A percentile compares a stretch with the other conserved stretches of the same genome.
phyloP scores from a whole-genome alignment of 2,113 vertebrate genomes.

The Formicarius rufipectus region DNA sequence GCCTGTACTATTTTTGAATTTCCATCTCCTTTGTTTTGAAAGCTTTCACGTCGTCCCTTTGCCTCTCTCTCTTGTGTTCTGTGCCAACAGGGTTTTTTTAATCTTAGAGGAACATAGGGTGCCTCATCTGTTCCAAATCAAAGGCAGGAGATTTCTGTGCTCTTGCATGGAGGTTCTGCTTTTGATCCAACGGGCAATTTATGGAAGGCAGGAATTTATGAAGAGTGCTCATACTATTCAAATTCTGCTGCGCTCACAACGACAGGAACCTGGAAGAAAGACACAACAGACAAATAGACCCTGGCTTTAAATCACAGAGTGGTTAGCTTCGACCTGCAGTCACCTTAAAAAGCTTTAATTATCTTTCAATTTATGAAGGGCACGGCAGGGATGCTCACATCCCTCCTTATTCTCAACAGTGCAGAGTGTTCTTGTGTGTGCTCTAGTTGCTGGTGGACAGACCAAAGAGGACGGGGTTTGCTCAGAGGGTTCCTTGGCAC shows the following conservation, averaged over 20 bases:
- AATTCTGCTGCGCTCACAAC: not conserved
- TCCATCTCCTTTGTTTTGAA: constrained; percentile 27
- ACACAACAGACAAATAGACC: not conserved
- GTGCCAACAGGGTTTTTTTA: constrained; percentile 12
- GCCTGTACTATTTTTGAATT: not conserved
- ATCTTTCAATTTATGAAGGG: constrained; percentile 10
- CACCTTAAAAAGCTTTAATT: constrained; percentile 36
- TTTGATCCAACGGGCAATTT: constrained; percentile 19
- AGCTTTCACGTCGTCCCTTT: not conserved
- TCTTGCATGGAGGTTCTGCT: constrained; percentile 9
- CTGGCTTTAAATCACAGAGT: constrained; percentile 7
- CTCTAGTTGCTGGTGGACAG: not conserved
- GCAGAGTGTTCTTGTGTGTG: not conserved
- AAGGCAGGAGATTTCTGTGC: constrained; percentile 44
- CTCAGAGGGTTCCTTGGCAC: not conserved
- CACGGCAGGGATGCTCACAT: not conserved
- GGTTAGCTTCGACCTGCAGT: not conserved
- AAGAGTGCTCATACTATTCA: constrained; percentile 10
- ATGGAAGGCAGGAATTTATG: constrained; percentile 38
- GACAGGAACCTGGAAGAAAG: not conserved
- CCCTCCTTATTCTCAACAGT: not conserved
- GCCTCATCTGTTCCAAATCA: constrained; percentile 53
- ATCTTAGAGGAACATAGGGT: constrained; percentile 31
- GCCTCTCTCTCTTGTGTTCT: not conserved
- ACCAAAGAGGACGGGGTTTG: not conserved